These are phyloP conservation scores for Cabera pusaria DNA, from an alignment of 2,888 invertebrate genomes.

Conservation along the genomic window DNA sequence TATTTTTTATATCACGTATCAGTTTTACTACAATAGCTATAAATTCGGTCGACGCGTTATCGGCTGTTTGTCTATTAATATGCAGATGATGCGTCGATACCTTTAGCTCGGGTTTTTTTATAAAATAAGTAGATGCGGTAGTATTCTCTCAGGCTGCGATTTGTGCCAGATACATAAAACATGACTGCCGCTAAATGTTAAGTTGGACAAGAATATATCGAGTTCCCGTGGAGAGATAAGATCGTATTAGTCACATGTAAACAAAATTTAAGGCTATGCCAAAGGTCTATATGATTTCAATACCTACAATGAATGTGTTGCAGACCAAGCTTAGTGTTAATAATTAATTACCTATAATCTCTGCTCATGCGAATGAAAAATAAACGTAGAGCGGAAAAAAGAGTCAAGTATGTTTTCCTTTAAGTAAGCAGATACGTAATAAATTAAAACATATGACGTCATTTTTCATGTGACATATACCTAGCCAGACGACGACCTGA, in stretches of 20 bases:
- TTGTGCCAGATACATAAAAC: slow-evolving; percentile 38
- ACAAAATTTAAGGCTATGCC: too few species aligned
- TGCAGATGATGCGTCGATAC: slow-evolving; percentile 39
- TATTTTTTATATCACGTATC: slow-evolving; percentile 60
- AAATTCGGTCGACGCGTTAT: slow-evolving; percentile 41
- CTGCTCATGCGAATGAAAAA: too few species aligned
- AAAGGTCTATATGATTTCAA: slow-evolving; percentile 38
- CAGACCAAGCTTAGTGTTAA: too few species aligned
- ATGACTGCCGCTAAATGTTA: slow-evolving; percentile 26
- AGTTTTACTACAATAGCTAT: slow-evolving; percentile 54
- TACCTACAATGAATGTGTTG: too few species aligned
- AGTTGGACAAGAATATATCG: slow-evolving; percentile 18
- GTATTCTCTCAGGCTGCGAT: slow-evolving; percentile 38
- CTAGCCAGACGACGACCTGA: too few species aligned
- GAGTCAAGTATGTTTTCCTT: too few species aligned
- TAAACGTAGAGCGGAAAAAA: too few species aligned
- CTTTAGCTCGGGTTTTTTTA: slow-evolving; percentile 39
- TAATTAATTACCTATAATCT: too few species aligned
- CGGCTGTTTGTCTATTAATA: slow-evolving; percentile 31
- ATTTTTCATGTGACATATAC: too few species aligned
- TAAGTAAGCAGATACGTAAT: too few species aligned
- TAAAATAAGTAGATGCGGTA: slow-evolving; percentile 37
- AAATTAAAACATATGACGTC: too few species aligned
- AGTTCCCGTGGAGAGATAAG: slow-evolving; percentile 2
- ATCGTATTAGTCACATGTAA: background rate